phyloP scores from a whole-genome alignment of 2,797 vertebrate genomes.

The Gadopsis marmoratus region DNA sequence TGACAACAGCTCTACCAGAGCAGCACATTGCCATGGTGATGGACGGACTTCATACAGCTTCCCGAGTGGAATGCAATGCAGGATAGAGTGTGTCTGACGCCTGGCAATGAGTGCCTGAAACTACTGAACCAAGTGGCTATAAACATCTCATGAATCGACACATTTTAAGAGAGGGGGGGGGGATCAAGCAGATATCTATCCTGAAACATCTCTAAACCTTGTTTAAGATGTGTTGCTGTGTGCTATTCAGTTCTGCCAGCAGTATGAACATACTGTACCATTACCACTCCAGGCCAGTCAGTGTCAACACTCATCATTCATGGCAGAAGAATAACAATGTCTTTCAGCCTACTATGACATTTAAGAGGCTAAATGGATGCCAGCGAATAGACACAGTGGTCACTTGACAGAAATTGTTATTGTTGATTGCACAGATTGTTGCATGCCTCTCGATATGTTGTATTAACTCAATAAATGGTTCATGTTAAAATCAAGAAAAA shows the following conservation, averaged over 20 bases:
- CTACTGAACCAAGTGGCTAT: slow-evolving; percentile 14
- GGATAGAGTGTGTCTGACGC: slow-evolving; percentile 19
- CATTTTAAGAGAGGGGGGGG: background rate
- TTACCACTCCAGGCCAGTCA: background rate
- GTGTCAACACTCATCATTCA: background rate
- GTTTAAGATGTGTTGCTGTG: background rate
- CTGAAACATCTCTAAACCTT: background rate
- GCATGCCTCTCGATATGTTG: background rate
- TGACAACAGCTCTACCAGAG: slow-evolving; percentile 67
- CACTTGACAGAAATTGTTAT: background rate
- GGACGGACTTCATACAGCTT: slow-evolving; percentile 28
- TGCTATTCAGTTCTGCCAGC: background rate
- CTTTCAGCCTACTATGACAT: slow-evolving; percentile 3
- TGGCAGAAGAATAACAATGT: background rate
- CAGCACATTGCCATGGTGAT: slow-evolving; percentile 66
- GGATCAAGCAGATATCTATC: background rate
- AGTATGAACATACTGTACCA: background rate
- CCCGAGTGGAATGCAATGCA: slow-evolving; percentile 19
- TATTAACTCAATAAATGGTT: background rate
- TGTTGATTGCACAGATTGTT: background rate
- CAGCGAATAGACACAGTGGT: background rate
- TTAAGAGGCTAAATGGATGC: background rate
- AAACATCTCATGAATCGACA: background rate
- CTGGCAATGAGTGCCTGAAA: slow-evolving; percentile 11
- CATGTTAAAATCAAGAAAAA: background rate